A percentile compares a stretch with the other conserved stretches of the same genome.
Evolutionary conservation across 2,113 vertebrate genomes (phyloP).

Genomic region (Nasalis larvatus): DNA sequence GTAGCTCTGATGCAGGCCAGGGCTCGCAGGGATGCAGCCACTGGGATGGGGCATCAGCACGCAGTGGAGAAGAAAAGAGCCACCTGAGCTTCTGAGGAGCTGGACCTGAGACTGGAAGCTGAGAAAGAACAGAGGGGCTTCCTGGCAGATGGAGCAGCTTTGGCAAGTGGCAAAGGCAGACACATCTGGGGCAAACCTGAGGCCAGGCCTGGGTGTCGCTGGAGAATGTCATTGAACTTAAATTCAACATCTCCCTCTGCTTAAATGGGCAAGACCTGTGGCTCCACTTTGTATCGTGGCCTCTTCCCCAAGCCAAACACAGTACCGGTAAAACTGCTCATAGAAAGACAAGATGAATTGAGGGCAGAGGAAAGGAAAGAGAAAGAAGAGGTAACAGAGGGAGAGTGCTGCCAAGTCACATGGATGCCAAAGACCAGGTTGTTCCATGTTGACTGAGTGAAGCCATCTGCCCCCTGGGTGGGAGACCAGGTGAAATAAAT

Average conservation of each 20-base stretch:
- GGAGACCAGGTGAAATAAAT: background rate
- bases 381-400: background rate
- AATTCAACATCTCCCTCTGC: background rate
- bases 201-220: background rate
- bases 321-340: background rate
- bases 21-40: fast-evolving
- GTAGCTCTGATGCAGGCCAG: background rate
- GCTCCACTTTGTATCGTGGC: background rate
- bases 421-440: background rate
- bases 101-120: background rate
- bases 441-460: background rate
- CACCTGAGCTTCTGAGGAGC: background rate
- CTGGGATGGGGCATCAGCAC: background rate
- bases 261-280: background rate
- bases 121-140: background rate
- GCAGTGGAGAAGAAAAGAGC: background rate
- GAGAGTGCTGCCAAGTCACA: background rate
- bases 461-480: background rate
- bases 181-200: background rate
- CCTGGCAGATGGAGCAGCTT: background rate
- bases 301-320: background rate
- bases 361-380: background rate
- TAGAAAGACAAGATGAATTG: background rate
- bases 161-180: background rate
- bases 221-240: background rate